Evolutionary conservation across 2,888 invertebrate species (phyloP).

Genomic region (Lycophotia porphyrea): DNA sequence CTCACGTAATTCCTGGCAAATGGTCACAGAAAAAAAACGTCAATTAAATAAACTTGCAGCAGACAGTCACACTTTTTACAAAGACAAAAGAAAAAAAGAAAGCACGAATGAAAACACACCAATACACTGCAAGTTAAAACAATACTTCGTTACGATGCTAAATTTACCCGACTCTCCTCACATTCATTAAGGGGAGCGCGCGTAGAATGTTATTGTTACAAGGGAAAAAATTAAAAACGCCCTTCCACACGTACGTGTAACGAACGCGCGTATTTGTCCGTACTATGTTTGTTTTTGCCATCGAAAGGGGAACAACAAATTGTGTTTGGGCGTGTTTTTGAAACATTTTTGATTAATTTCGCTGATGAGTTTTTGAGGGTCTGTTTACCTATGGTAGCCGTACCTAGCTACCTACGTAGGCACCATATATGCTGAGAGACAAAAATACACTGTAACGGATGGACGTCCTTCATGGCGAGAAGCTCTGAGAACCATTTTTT

Average conservation of each 20-base stretch:
- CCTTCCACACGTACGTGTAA: conserved; percentile 32
- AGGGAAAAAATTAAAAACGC: conserved; percentile 60
- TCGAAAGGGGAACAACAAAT: conserved; percentile 28
- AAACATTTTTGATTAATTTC: conserved; percentile 42
- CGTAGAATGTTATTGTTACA: conserved; percentile 60
- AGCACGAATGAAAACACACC: conserved; percentile 24
- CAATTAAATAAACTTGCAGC: neutral
- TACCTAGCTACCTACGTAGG: neutral
- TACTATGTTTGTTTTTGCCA: conserved; percentile 38
- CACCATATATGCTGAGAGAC: neutral
- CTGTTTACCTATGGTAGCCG: conserved; percentile 21
- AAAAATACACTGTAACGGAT: neutral
- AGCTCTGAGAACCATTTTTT: neutral
- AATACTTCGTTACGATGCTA: conserved; percentile 65
- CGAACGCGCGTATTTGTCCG: conserved; percentile 22
- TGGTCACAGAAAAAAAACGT: neutral
- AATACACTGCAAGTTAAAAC: conserved; percentile 54
- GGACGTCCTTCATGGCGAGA: no score
- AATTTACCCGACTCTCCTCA: conserved; percentile 55
- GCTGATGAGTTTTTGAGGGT: conserved; percentile 12
- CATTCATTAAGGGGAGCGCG: conserved; percentile 63
- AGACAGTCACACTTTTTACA: neutral
- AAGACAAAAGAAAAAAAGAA: neutral
- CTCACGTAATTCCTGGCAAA: neutral
- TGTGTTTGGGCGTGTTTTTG: conserved; percentile 23